Evolutionary conservation across 1,140 invertebrate species (phyloP).

Genomic region (Achroia grisella): DNA sequence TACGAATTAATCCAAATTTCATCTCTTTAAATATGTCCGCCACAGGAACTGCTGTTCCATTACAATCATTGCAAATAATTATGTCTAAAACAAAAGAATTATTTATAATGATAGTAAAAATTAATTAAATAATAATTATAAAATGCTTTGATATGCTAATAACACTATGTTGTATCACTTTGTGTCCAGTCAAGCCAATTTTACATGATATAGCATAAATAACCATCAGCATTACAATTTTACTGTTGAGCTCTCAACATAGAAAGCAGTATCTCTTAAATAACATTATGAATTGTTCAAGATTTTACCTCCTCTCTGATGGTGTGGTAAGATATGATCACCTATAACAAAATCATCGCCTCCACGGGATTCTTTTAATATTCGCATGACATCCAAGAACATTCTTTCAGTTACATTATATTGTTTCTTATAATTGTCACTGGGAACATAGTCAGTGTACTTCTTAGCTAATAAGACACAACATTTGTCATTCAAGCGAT

Average conservation of each 20-base stretch:
- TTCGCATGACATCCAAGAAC: slow-evolving; percentile 58
- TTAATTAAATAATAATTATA: background rate
- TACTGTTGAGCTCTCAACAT: no score
- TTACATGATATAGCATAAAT: no score
- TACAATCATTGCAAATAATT: slow-evolving; percentile 68
- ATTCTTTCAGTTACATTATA: slow-evolving; percentile 63
- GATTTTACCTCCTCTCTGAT: slow-evolving; percentile 64
- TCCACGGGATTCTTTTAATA: slow-evolving; percentile 44
- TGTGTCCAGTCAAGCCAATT: no score
- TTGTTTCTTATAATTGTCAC: slow-evolving; percentile 58
- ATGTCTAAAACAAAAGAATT: slow-evolving; percentile 64
- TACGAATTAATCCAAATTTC: slow-evolving; percentile 53
- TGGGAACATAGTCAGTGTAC: slow-evolving; percentile 65
- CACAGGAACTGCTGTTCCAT: slow-evolving; percentile 48
- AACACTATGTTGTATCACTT: no score
- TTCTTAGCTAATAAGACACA: slow-evolving; percentile 63
- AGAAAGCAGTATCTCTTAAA: background rate
- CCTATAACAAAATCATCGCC: slow-evolving; percentile 53
- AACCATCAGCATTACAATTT: no score
- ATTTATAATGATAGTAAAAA: slow-evolving; percentile 5
- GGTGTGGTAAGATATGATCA: slow-evolving; percentile 75
- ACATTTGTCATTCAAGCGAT: slow-evolving; percentile 55
- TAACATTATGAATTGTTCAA: background rate
- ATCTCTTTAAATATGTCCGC: slow-evolving; percentile 43
- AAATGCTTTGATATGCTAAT: background rate